A percentile compares a stretch with the other conserved stretches of the same genome.
Evolutionary conservation across 2,888 invertebrate genomes (phyloP).

Genomic region (Schrankia costaestrigalis): DNA sequence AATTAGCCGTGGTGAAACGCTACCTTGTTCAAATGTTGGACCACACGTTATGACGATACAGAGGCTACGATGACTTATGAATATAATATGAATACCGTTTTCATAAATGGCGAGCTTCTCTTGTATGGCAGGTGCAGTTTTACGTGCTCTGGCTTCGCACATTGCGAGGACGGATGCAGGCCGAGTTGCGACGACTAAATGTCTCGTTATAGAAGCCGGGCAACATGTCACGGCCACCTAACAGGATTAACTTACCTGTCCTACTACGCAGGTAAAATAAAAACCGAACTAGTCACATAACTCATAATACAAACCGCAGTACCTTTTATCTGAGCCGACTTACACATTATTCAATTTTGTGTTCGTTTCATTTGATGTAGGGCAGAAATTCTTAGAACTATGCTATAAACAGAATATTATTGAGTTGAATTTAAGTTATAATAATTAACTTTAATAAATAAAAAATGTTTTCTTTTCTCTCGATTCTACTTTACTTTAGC

Average conservation of each 20-base stretch:
- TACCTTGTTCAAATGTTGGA: slow-evolving; percentile 43
- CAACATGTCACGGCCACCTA: slow-evolving; percentile 78
- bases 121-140: slow-evolving; percentile 70
- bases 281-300: slow-evolving; percentile 50
- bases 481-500: too few species aligned
- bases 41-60: slow-evolving; percentile 34
- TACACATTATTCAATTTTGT: too few species aligned
- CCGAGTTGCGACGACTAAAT: slow-evolving; percentile 55
- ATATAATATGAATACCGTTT: slow-evolving; percentile 67
- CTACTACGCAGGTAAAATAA: slow-evolving; percentile 72
- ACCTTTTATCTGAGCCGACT: slow-evolving; percentile 63
- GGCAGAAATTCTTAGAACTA: too few species aligned
- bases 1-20: slow-evolving; percentile 67
- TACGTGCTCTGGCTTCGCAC: slow-evolving; percentile 69
- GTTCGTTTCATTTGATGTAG: too few species aligned
- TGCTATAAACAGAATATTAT: too few species aligned
- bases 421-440: too few species aligned
- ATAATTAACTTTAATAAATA: too few species aligned
- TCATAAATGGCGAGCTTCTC: slow-evolving; percentile 78
- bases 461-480: too few species aligned
- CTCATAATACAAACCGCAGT: slow-evolving; percentile 48
- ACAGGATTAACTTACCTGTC: slow-evolving; percentile 76
- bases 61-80: slow-evolving; percentile 42
- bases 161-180: slow-evolving; percentile 65
- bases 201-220: slow-evolving; percentile 69